Evolutionary conservation across 1,140 invertebrate genomes (phyloP).

Genomic region (Camponotus vicinus): DNA sequence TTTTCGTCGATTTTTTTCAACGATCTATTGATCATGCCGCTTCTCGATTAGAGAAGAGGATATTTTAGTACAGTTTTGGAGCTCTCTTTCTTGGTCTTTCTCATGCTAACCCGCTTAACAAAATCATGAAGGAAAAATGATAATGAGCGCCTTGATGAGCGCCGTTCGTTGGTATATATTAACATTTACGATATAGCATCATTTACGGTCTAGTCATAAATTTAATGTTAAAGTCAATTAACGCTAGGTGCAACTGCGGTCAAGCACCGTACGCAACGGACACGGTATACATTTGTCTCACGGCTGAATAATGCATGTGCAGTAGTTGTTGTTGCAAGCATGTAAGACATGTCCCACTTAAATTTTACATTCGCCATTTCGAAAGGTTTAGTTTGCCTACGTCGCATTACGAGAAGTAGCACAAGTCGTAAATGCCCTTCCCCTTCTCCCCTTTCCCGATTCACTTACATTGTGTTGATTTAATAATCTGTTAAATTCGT

Average conservation of each 20-base stretch:
- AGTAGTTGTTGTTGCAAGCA: neutral
- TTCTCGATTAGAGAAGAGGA: neutral
- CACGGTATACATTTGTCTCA: neutral
- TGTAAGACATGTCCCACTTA: slow-evolving; percentile 48
- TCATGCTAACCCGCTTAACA: neutral
- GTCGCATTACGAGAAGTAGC: slow-evolving; percentile 38
- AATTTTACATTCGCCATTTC: slow-evolving; percentile 38
- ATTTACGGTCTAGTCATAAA: slow-evolving; percentile 19
- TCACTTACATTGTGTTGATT: neutral
- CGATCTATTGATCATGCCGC: neutral
- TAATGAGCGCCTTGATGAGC: neutral
- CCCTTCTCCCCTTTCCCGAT: neutral
- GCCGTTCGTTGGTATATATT: neutral
- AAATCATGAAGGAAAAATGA: neutral
- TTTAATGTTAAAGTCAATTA: slow-evolving; percentile 21
- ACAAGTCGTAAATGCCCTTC: slow-evolving; percentile 3
- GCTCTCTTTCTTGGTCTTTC: neutral
- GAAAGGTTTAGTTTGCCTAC: neutral
- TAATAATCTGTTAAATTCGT: slow-evolving; percentile 3
- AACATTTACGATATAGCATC: no score
- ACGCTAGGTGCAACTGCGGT: neutral
- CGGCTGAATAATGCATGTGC: slow-evolving; percentile 12
- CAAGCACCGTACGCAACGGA: neutral
- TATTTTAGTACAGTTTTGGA: neutral
- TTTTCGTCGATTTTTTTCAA: neutral